Percentiles rank a stretch among this genome's conserved stretches.
phyloP scores from a whole-genome alignment of 2,113 vertebrate species.

The Arizona elegans region DNA sequence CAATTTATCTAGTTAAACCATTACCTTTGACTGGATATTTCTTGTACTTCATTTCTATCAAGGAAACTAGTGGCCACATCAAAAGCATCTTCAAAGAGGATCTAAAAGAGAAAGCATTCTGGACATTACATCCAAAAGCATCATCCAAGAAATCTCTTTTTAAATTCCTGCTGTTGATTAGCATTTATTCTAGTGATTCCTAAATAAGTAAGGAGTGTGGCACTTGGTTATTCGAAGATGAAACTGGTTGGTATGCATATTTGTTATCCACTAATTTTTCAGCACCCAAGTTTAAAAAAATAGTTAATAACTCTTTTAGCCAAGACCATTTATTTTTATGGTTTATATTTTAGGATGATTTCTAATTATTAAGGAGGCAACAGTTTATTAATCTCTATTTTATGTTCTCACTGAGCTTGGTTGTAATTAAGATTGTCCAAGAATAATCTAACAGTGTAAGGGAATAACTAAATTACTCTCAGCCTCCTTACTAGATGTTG shows the following conservation, averaged over 20 bases:
- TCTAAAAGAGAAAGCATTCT: slow-evolving; percentile 65
- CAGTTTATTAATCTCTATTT: background rate
- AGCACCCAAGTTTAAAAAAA: background rate
- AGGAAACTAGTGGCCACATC: slow-evolving; percentile 70
- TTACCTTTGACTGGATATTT: slow-evolving; percentile 64
- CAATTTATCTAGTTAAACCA: background rate
- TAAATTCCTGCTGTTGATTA: too few species aligned
- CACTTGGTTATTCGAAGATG: background rate
- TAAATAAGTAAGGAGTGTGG: background rate
- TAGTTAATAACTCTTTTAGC: slow-evolving; percentile 24
- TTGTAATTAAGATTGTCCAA: background rate
- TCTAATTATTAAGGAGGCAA: background rate
- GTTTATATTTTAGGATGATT: slow-evolving; percentile 12
- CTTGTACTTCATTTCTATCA: slow-evolving; percentile 55
- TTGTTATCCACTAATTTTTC: background rate
- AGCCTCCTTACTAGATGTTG: background rate
- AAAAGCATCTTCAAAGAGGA: slow-evolving; percentile 78
- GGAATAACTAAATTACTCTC: background rate
- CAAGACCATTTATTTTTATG: background rate
- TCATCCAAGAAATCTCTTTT: background rate
- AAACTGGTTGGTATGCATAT: background rate
- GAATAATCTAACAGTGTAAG: background rate
- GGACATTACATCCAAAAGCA: background rate
- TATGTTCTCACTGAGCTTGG: slow-evolving; percentile 2
- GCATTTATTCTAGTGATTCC: background rate